Evolutionary conservation across 1,140 invertebrate species (phyloP), one percentile per base, ranked within the genome.

Genomic region (Platyscapa corneri): DNA sequence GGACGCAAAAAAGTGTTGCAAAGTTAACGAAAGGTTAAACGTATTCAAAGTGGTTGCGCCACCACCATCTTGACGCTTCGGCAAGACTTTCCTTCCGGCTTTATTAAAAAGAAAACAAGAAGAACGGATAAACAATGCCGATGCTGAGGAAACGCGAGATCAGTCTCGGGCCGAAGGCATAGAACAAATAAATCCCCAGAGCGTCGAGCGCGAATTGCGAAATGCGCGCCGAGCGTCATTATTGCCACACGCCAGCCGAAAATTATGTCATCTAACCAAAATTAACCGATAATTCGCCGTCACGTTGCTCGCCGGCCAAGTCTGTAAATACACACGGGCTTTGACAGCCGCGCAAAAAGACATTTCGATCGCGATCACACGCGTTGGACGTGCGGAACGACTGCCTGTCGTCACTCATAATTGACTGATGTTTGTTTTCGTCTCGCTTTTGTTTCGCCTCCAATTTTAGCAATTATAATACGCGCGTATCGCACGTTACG

Each of bases 231-330:
- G 56, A 27, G 56, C 56, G 14, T 27, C 56, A 23, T 60, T 23
- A 60, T 27, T 23, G 56, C 27, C 56, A 23, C 27, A 60, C 56
- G 27, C 49, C 49, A 14, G 2, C 49, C 49, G 3, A 67, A 67
- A 32, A 67, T 34, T 34, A 67, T 83, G 82, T 83, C 82, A 83
- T 83, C 72, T 20, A 32, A 42, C 18, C 32, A 74, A 30, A 74
- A 60, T 39, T 56, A 74, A 60, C 67, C 27, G 37, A 27, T 46
- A 37, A 32, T 39, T 79, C 56, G 27, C 56, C 56, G 56, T 27
- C 23, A 27, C 10, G 1, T 7, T 10, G 20, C 10, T 27, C 6
- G 42, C 56, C 10, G 23, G 23, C 14, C 27, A 5, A 27, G 56
- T 27, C 56, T 60, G 49, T 49, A 60, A 78, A 78, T 60, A 78